A percentile compares a stretch with the other conserved stretches of the same genome.
These are phyloP conservation scores for Allacma fusca DNA, from an alignment of 2,888 invertebrate species.

Conservation along the genomic window DNA sequence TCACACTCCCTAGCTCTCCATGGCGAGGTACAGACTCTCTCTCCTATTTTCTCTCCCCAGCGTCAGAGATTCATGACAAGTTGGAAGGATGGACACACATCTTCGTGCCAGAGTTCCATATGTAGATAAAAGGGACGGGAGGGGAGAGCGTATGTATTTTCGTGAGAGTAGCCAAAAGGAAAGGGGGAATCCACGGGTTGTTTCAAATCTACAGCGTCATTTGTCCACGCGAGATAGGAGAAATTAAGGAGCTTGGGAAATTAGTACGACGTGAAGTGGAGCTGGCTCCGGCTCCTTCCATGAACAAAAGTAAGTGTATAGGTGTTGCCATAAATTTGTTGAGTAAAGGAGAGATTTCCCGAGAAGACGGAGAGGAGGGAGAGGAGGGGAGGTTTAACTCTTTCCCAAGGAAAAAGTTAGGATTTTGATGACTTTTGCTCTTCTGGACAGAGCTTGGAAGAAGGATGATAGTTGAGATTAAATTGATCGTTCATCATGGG, in stretches of 20 bases:
- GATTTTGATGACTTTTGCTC: slow-evolving; percentile 46
- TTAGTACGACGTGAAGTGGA: slow-evolving; percentile 28
- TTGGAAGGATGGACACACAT: no score
- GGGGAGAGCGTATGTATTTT: not conserved
- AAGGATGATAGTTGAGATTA: slow-evolving; percentile 36
- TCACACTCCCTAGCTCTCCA: no score
- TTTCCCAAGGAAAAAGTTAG: slow-evolving; percentile 24
- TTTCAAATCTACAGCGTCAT: slow-evolving; percentile 31
- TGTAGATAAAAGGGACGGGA: no score
- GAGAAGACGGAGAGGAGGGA: not conserved
- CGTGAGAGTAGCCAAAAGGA: not conserved
- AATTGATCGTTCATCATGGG: slow-evolving; percentile 41
- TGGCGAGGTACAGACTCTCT: not conserved
- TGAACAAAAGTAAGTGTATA: not conserved
- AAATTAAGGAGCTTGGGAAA: slow-evolving; percentile 44
- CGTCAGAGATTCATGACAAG: not conserved
- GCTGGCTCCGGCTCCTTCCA: not conserved
- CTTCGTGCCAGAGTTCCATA: no score
- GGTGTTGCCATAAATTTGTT: slow-evolving; percentile 42
- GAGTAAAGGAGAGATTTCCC: not conserved
- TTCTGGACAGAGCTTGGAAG: slow-evolving; percentile 5
- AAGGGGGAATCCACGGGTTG: slow-evolving; percentile 2
- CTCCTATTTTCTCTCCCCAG: not conserved
- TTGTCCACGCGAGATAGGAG: slow-evolving; percentile 24
- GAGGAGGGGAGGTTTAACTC: not conserved